phyloP scores from a whole-genome alignment of 1,140 invertebrate species.

The Cotesia vestalis region DNA sequence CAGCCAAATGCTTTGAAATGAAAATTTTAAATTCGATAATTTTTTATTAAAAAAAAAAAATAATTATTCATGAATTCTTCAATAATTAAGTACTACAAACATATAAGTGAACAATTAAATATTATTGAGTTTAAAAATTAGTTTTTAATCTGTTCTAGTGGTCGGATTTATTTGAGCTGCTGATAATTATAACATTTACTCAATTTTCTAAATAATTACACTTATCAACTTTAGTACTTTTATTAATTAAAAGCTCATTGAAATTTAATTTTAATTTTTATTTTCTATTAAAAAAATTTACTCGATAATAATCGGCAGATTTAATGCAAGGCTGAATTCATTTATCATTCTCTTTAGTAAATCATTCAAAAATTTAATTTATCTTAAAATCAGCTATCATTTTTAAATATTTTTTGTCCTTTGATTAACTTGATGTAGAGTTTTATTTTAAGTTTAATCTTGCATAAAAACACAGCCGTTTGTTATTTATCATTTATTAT shows the following conservation, averaged over 20 bases:
- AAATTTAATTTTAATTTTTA: too few relatives aligned
- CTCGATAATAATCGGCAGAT: not conserved
- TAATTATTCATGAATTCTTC: too few relatives aligned
- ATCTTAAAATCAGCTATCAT: slow-evolving; percentile 2
- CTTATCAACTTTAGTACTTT: not conserved
- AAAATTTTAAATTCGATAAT: too few relatives aligned
- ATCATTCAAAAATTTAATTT: too few relatives aligned
- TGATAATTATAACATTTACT: not conserved
- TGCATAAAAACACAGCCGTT: slow-evolving; percentile 35
- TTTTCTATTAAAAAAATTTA: not conserved
- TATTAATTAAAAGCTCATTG: too few relatives aligned
- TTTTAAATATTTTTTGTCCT: not conserved
- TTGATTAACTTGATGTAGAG: slow-evolving; percentile 1
- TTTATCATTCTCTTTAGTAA: not conserved
- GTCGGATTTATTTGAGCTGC: not conserved
- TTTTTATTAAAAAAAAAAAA: too few relatives aligned
- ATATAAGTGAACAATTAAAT: too few relatives aligned
- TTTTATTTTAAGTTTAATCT: slow-evolving; percentile 28
- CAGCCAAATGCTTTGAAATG: too few relatives aligned
- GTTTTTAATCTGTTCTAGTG: not conserved
- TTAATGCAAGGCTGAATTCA: not conserved
- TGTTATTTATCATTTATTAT: slow-evolving; percentile 2
- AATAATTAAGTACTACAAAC: too few relatives aligned
- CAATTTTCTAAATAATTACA: not conserved
- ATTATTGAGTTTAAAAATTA: slow-evolving; percentile 1